Percentiles rank a stretch among this genome's conserved stretches.
These are phyloP conservation scores for Halcyon leucocephala DNA, from an alignment of 2,797 vertebrate genomes.

Conservation along the genomic window DNA sequence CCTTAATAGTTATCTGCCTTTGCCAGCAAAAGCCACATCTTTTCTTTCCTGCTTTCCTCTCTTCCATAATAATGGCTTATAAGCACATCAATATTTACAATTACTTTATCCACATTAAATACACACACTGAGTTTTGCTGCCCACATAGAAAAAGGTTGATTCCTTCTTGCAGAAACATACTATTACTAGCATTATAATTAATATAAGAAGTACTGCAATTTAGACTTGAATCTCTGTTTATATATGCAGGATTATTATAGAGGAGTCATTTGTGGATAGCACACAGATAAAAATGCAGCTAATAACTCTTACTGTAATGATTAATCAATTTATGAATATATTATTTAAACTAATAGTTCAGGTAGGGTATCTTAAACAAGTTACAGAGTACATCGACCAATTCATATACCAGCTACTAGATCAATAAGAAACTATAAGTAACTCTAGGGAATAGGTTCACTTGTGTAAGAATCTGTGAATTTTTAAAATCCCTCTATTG, in stretches of 20 bases:
- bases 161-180: constrained; percentile 33
- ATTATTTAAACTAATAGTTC: constrained; percentile 96
- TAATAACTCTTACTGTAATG: constrained; percentile 96
- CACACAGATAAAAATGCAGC: constrained; percentile 88
- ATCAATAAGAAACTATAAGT: constrained; percentile 94
- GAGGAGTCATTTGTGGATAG: constrained; percentile 76
- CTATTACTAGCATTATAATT: constrained; percentile 30
- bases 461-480: constrained; percentile 76
- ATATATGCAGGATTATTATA: constrained; percentile 75
- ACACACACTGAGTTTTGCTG: not conserved
- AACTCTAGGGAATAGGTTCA: constrained; percentile 85
- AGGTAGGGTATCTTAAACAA: constrained; percentile 92
- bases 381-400: constrained; percentile 93
- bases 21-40: not conserved
- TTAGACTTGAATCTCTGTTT: constrained; percentile 74
- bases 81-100: constrained; percentile 7
- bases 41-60: not conserved
- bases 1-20: not conserved
- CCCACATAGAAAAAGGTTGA: constrained; percentile 30
- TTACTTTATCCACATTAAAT: constrained; percentile 7
- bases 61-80: not conserved
- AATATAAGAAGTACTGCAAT: constrained; percentile 45
- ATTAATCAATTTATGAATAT: constrained; percentile 98
- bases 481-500: constrained; percentile 58
- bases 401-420: constrained; percentile 89